Evolutionary conservation across 2,797 vertebrate species (phyloP), one percentile per base, ranked within the genome.

Genomic region (Sus cebifrons): DNA sequence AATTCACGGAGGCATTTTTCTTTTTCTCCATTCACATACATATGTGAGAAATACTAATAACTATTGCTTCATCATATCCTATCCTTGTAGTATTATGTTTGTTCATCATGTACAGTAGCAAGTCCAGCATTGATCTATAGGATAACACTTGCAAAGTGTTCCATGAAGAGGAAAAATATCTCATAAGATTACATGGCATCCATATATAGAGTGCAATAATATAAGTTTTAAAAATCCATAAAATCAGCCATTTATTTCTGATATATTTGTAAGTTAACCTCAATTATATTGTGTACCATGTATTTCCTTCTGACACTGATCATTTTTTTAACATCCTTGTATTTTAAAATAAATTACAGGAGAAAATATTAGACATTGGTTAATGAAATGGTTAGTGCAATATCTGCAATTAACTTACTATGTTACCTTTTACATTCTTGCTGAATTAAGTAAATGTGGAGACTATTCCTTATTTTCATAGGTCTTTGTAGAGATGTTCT

Each of bases 311-410:
- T 4, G 86, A 81, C 16, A 96, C 40, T 74, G 93, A 81, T 82
- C 79, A 86, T 54, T 21, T 88, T 7, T 89, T 96, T 96, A 9
- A 15, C 92, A 97, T 94, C 96, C 77, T 25, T 90, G 16, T 21
- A 95, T 92, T 82, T 95, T 95, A n/a, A 85, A 97, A 93, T 98
- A 98, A 98, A 96, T 96, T 93, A 97, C 84, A 98, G 87, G 77
- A 56, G 75, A 98, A 98, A 97, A 25, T 81, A 97, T 94, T 97
- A 97, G 21, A 52, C 14, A 96, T 18, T 90, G 13, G 81, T 86
- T 97, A 98, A 97, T 98, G 96, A 97, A 97, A 89, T 70, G 52
- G 74, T 97, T 98, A 89, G 17, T 85, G 82, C 20, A 82, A 96
- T 96, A 97, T 96, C 96, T 96, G 85, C 91, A 67, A 56, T 32